Percentiles rank a stretch among this genome's conserved stretches.
Conservation (phyloP, 2,113 vertebrate genomes). For the Aplodontia rufa region DNA sequence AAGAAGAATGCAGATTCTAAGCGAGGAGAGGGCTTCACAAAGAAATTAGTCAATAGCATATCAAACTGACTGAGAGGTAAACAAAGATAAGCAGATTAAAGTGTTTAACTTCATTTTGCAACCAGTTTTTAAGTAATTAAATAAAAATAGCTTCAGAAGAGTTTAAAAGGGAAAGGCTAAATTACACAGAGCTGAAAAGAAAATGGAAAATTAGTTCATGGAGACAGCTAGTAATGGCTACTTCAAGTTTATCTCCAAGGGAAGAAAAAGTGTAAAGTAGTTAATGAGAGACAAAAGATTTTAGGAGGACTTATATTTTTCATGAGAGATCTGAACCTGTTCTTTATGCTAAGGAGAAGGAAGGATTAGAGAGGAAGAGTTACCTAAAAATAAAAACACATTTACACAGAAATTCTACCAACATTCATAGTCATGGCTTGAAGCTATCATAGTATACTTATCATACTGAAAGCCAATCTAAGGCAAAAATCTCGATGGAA, state of each 20-base stretch:
- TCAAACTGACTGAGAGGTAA: background rate
- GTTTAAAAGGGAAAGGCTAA: background rate
- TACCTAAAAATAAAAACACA: background rate
- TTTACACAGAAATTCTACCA: background rate
- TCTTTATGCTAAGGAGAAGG: background rate
- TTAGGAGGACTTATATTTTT: background rate
- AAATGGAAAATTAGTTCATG: slow-evolving; percentile 9
- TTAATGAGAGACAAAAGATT: background rate
- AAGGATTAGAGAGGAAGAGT: background rate
- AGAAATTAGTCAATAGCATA: background rate
- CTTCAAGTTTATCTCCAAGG: background rate
- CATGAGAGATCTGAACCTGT: background rate
- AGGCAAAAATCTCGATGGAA: background rate
- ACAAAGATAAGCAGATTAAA: background rate
- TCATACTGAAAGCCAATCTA: background rate
- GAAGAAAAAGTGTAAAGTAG: background rate
- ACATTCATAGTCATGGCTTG: background rate
- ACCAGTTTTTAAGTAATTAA: background rate
- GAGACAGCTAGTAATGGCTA: background rate
- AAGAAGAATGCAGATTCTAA: background rate
- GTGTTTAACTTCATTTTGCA: background rate
- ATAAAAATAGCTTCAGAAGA: background rate
- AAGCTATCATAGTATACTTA: background rate
- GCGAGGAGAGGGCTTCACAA: background rate
- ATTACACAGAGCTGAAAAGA: background rate